Evolutionary conservation across 2,888 invertebrate genomes (phyloP).

Genomic region (Ornithoptera priamus): DNA sequence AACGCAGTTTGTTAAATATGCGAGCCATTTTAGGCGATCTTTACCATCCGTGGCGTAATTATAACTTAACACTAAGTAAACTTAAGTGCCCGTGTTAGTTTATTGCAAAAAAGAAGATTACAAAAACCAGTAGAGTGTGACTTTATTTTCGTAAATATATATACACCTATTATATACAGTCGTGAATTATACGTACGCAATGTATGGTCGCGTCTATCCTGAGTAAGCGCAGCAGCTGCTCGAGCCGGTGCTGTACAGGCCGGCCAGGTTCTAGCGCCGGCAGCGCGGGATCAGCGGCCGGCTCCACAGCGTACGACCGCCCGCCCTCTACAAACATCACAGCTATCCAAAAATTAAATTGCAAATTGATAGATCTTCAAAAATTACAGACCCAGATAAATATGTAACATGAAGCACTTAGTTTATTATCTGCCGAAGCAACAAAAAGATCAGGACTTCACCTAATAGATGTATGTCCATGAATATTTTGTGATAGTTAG

Average conservation of each 20-base stretch:
- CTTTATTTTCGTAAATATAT: too few species aligned
- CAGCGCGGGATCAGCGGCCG: conserved; percentile 37
- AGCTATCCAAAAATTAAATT: conserved; percentile 7
- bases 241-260: conserved; percentile 73
- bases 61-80: not conserved
- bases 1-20: not conserved
- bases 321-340: conserved; percentile 48
- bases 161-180: too few species aligned
- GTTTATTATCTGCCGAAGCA: too few species aligned
- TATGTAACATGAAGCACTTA: too few species aligned
- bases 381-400: too few species aligned
- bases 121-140: too few species aligned
- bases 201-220: conserved; percentile 92
- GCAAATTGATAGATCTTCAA: too few species aligned
- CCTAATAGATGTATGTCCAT: too few species aligned
- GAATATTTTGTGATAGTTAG: too few species aligned
- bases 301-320: conserved; percentile 42
- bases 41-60: not conserved
- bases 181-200: conserved; percentile 64
- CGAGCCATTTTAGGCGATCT: not conserved
- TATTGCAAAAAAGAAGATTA: too few species aligned
- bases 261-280: conserved; percentile 50
- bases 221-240: conserved; percentile 88
- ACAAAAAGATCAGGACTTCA: too few species aligned
- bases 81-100: not conserved